phyloP scores from a whole-genome alignment of 2,888 invertebrate species.

The Catonia carolina region DNA sequence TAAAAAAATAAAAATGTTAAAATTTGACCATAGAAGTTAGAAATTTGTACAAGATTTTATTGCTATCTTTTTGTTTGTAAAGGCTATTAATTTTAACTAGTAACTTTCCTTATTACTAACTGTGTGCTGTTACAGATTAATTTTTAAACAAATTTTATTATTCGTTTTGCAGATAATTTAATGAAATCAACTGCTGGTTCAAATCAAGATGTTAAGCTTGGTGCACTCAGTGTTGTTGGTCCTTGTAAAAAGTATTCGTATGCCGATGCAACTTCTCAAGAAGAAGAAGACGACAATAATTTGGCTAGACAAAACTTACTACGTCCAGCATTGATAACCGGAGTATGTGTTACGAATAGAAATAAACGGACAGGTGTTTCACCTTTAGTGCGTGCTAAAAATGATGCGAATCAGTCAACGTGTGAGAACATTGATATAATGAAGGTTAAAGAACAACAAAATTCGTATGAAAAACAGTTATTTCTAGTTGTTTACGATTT shows the following conservation, averaged over 20 bases:
- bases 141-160: too few species aligned
- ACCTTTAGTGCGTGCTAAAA: constrained; percentile 61
- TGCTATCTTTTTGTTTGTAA: too few species aligned
- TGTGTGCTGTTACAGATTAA: too few species aligned
- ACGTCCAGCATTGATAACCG: constrained; percentile 18
- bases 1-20: too few species aligned
- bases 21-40: too few species aligned
- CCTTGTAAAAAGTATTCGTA: neutral
- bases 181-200: neutral
- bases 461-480: constrained; percentile 32
- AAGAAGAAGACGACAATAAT: neutral
- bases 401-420: constrained; percentile 61
- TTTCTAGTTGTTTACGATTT: constrained; percentile 65
- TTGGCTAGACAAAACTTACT: neutral
- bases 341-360: constrained; percentile 11
- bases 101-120: too few species aligned
- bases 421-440: constrained; percentile 45
- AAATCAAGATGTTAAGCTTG: constrained; percentile 15
- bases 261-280: neutral
- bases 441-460: constrained; percentile 39
- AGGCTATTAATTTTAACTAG: too few species aligned
- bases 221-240: constrained; percentile 20
- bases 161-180: neutral
- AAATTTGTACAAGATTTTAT: too few species aligned
- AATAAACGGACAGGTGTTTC: constrained; percentile 12